Evolutionary conservation across 37 sponge, comb jelly and placozoan genomes (phyloP), one percentile per base, ranked within the genome.

Genomic region (Beroe forskalii): DNA sequence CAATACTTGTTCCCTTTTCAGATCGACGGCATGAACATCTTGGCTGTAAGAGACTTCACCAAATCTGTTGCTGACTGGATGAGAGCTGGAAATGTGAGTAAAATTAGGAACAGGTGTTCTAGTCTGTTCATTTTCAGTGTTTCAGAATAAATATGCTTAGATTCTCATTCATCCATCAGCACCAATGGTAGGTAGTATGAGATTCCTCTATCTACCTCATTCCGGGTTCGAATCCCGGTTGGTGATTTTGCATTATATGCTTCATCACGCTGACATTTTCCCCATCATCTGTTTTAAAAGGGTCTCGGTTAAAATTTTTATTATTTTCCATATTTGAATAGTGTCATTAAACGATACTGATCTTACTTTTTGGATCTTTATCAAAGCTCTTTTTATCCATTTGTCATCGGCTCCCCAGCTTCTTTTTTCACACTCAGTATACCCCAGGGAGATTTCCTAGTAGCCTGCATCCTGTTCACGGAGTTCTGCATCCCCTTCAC

Each of bases 21-120:
- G 95, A 95, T 95, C 36, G 76, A 97, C 72, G 98, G 94, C 1
- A 76, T 92, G 93, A 92, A 97, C 67, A 92, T 97, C 39, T 37
- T 97, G 76, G 91, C 98, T 62, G 96, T 97, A 0, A 61, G 96
- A 60, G 95, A 95, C 40, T 95, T 95, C 19, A 96, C 95, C 27
- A 92, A 90, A 62, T 94, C 91, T 92, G 94, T 93, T 41, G 92
- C 94, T 4, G 96, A 97, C 61, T 95, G 93, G 67, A 92, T 93
- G 17, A 62, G 95, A 67, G 76, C 93, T 76, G 97, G 96, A 80
- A 95, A 96, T 43, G 95, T 96, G 30, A 64, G 92, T 90, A 33
- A 1, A 14, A 12, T 20, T 22, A 31, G 41, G 8, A 37, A 37
- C 48, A 28, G 40, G 3, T 67, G 22, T 55, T 55, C 60, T 17